phyloP scores from a whole-genome alignment of 2,888 invertebrate genomes.

The Drosophila trichaetosa region DNA sequence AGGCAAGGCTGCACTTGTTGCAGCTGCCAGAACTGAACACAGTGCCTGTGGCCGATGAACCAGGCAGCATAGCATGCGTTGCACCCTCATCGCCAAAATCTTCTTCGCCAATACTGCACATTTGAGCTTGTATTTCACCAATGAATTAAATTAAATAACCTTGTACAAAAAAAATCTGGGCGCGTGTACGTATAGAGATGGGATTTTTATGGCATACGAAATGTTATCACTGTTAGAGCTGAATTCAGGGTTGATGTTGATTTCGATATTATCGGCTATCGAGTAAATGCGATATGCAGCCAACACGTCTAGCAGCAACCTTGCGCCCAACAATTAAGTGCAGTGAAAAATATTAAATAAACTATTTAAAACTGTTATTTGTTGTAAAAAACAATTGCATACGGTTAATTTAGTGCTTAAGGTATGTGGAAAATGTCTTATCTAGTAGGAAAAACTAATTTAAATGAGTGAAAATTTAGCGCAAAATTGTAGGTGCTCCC shows the following conservation, averaged over 20 bases:
- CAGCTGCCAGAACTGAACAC: slow-evolving; percentile 84
- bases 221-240: neutral
- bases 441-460: slow-evolving; percentile 7
- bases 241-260: slow-evolving; percentile 39
- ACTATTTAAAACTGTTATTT: slow-evolving; percentile 54
- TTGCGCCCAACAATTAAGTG: slow-evolving; percentile 65
- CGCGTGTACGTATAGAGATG: slow-evolving; percentile 43
- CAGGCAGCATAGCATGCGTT: slow-evolving; percentile 79
- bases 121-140: slow-evolving; percentile 45
- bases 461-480: slow-evolving; percentile 43
- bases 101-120: slow-evolving; percentile 85
- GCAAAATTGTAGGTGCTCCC: slow-evolving; percentile 55
- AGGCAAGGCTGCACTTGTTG: slow-evolving; percentile 87
- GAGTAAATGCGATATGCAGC: slow-evolving; percentile 48
- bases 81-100: slow-evolving; percentile 84
- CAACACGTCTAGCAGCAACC: slow-evolving; percentile 60
- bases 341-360: slow-evolving; percentile 73
- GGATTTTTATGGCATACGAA: neutral
- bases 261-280: slow-evolving; percentile 25
- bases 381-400: slow-evolving; percentile 54
- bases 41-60: slow-evolving; percentile 18
- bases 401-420: slow-evolving; percentile 58
- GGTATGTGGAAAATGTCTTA: slow-evolving; percentile 44
- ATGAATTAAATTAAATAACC: slow-evolving; percentile 25
- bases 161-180: neutral